Percentiles rank a stretch among this genome's conserved stretches.
These are phyloP conservation scores for Myxocyprinus asiaticus DNA, from an alignment of 2,113 vertebrate genomes.

Conservation along the genomic window DNA sequence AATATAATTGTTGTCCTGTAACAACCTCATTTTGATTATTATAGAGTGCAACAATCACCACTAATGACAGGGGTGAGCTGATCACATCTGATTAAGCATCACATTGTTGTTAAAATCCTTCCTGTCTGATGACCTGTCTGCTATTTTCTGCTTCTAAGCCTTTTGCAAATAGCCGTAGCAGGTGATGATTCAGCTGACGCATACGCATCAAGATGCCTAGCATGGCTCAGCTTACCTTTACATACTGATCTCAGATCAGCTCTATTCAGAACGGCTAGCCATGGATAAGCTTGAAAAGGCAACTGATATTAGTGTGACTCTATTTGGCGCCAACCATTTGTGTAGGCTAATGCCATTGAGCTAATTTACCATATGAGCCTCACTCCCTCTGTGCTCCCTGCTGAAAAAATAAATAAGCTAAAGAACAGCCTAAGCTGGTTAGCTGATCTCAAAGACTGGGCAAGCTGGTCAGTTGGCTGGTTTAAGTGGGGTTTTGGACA, in stretches of 20 bases:
- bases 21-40: background rate
- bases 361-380: no score
- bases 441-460: no score
- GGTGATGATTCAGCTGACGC: slow-evolving; percentile 66
- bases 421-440: no score
- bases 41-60: background rate
- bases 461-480: no score
- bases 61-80: background rate
- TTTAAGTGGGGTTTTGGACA: no score
- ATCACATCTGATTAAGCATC: slow-evolving; percentile 67
- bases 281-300: background rate
- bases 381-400: no score
- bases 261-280: background rate
- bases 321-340: slow-evolving; percentile 4
- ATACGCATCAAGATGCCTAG: slow-evolving; percentile 49
- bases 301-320: slow-evolving; percentile 6
- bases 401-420: no score
- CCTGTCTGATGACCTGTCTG: slow-evolving; percentile 58
- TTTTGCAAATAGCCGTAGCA: slow-evolving; percentile 62
- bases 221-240: slow-evolving; percentile 24
- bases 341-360: background rate
- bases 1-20: background rate
- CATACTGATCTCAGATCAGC: slow-evolving; percentile 40
- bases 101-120: slow-evolving; percentile 60
- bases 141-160: slow-evolving; percentile 68